Base-by-base conservation (phyloP, 2,888 invertebrate genomes). In the Troides oblongomaculatus region DNA sequence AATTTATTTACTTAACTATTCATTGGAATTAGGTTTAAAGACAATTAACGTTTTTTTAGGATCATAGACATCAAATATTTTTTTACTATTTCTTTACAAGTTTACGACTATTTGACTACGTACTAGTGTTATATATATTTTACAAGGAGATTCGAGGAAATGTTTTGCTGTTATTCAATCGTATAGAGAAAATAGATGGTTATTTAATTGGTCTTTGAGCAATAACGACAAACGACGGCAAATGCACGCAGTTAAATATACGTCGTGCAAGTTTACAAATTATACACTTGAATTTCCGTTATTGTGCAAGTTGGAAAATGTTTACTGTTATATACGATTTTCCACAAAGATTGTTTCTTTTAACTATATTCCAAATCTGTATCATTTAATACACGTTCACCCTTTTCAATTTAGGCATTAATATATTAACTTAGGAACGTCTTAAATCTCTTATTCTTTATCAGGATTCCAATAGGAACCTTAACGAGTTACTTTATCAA, bases 221-320 rank as follows among this genome's bases (percentile, higher is more conserved):
- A 58, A 58, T 69, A 69, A 50, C 53, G 12, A 56, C 56, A 63
- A 53, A 66, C 7, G 25, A 53, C 39, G 58, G 62, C 66, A 63
- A 56, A n/a, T 39, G 43, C n/a, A 23, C 46, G 46, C 43, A 62
- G 56, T 53, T 53, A 53, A 53, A 53, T 53, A n/a, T 53, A 53
- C 53, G 66, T n/a, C 56, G 63, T 70, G 61, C 43, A 60, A 58
- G 62, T 62, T 25, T 50, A 68, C 60, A 72, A 59, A 60, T 62
- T 65, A 58, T 62, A 64, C 62, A 53, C 46, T 50, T 21, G 61
- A 53, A 70, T 76, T 77, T 77, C 78, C 76, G 75, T 76, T 53
- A 53, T 53, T 18, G n/a, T 53, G 53, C n/a, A 53, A 53, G n/a
- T 7, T 18, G 53, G 53, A 53, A 53, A 53, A 12, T n/a, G 18